Conservation (phyloP, 2,797 vertebrate species). For the Anisognathus igniventris region DNA sequence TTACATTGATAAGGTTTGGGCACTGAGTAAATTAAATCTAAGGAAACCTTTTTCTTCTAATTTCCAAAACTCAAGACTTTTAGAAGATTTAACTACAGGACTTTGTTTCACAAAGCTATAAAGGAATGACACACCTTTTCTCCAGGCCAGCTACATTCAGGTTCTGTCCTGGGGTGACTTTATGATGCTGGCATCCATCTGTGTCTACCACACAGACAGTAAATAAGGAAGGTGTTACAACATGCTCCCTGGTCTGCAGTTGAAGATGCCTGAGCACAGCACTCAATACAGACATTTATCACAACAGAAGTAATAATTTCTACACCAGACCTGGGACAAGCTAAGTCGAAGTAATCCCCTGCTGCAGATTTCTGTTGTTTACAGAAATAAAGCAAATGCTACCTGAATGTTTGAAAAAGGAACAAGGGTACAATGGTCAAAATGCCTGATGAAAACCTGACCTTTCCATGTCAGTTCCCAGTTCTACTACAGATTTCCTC, state of each 20-base stretch:
- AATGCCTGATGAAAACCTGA: neutral
- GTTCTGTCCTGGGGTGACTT: neutral
- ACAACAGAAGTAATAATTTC: neutral
- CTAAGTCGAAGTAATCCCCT: neutral
- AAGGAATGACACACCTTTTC: neutral
- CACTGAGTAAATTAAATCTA: neutral
- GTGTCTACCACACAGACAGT: neutral
- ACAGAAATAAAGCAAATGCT: neutral
- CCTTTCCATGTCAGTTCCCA: neutral
- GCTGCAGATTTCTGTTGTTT: neutral
- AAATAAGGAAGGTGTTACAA: neutral
- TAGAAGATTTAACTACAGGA: neutral
- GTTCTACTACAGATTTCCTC: neutral
- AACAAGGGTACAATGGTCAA: neutral
- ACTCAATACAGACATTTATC: neutral
- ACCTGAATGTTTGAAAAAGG: neutral
- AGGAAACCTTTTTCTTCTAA: neutral
- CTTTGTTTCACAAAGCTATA: neutral
- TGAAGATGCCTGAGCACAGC: neutral
- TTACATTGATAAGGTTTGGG: rapidly evolving
- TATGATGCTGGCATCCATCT: neutral
- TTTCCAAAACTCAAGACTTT: neutral
- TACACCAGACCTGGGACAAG: neutral
- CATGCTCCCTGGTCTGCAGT: neutral
- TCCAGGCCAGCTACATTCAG: neutral